Conservation (phyloP, 2,888 invertebrate genomes). For the Trissoscelio sp. region DNA sequence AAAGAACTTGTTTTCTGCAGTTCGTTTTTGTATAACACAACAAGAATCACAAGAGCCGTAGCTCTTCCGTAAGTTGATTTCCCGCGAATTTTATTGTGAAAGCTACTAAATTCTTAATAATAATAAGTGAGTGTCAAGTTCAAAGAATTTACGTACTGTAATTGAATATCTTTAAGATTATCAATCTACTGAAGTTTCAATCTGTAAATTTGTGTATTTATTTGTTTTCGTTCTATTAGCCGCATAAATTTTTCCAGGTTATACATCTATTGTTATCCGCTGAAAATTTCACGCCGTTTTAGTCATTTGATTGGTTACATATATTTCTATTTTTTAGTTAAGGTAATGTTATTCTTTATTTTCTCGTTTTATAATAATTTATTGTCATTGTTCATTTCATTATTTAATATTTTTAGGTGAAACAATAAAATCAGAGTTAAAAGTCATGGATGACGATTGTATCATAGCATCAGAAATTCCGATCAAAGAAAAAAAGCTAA, state of each 20-base stretch:
- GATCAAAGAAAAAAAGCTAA: conserved; percentile 76
- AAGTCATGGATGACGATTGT: conserved; percentile 74
- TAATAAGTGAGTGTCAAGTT: conserved; percentile 28
- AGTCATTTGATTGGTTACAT: neutral
- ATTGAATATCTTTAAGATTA: neutral
- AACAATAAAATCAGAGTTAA: neutral
- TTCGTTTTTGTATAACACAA: too few species aligned
- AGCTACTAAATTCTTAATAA: conserved; percentile 9
- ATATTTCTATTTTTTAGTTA: neutral
- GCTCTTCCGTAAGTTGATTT: conserved; percentile 51
- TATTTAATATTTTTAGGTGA: conserved; percentile 5
- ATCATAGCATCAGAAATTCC: conserved; percentile 68
- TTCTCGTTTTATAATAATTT: neutral
- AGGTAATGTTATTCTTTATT: neutral
- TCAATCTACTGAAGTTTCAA: neutral
- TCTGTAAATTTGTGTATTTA: conserved; percentile 2
- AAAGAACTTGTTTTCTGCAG: too few species aligned
- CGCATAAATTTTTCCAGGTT: too few species aligned
- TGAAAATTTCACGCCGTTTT: too few species aligned
- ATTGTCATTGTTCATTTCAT: neutral
- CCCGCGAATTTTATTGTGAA: conserved; percentile 70
- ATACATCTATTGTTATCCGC: too few species aligned
- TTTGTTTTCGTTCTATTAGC: neutral
- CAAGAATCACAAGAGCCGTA: too few species aligned
- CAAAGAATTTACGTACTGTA: neutral